These are phyloP conservation scores for Leptopilina drosophilae DNA, from an alignment of 2,888 invertebrate genomes.

Conservation along the genomic window DNA sequence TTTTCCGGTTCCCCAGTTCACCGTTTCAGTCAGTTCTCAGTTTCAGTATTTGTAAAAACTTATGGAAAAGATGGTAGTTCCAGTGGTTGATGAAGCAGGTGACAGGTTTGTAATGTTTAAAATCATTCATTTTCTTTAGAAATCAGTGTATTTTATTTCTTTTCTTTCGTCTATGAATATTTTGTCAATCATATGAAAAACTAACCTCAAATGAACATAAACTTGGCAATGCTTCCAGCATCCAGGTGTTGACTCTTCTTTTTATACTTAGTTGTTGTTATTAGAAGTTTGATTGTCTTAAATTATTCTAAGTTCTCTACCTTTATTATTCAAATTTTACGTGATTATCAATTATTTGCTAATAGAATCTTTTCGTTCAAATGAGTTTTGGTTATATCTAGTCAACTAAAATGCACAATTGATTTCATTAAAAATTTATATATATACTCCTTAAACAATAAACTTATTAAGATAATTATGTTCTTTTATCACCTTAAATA, in stretches of 20 bases:
- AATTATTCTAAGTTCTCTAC: neutral
- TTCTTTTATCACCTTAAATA: neutral
- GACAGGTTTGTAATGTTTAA: conserved; percentile 73
- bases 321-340: conserved; percentile 40
- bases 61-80: conserved; percentile 60
- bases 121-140: conserved; percentile 49
- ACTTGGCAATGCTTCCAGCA: conserved; percentile 14
- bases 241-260: neutral
- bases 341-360: neutral
- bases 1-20: conserved; percentile 60
- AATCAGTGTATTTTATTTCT: neutral
- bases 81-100: conserved; percentile 74
- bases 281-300: neutral
- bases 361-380: neutral
- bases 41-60: conserved; percentile 55
- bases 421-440: neutral
- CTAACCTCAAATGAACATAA: conserved; percentile 45
- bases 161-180: neutral
- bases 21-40: conserved; percentile 51
- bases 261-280: neutral
- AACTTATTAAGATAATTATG: neutral
- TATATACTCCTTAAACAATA: neutral
- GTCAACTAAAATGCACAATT: no score
- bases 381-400: neutral
- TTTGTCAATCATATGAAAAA: conserved; percentile 11